Percentiles rank a stretch among this genome's conserved stretches.
Conservation (phyloP, 2,888 invertebrate species). For the Sthenelais limicola region DNA sequence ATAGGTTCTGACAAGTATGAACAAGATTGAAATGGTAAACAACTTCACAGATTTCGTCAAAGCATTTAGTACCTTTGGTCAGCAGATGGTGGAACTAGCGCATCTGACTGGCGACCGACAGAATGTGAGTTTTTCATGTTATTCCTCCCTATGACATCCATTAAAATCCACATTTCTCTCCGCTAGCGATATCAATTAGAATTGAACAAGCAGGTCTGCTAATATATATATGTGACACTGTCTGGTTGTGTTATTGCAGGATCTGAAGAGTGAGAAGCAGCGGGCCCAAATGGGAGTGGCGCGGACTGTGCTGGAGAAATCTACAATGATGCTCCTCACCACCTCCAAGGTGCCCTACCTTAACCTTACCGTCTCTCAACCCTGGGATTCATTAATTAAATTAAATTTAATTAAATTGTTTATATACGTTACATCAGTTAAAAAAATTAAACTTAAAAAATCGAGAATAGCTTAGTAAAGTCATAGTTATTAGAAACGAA, state of each 20-base stretch:
- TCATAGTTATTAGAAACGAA: too few relatives aligned
- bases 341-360: constrained; percentile 98
- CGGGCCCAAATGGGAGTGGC: constrained; percentile 97
- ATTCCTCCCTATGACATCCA: too few relatives aligned
- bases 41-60: constrained; percentile 92
- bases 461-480: too few relatives aligned
- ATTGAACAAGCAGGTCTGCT: neutral
- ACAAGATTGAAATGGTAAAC: constrained; percentile 74
- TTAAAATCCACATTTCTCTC: too few relatives aligned
- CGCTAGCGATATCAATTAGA: neutral
- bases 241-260: constrained; percentile 66
- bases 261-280: constrained; percentile 86
- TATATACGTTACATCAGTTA: too few relatives aligned
- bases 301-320: constrained; percentile 93
- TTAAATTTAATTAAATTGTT: too few relatives aligned
- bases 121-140: constrained; percentile 82
- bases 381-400: too few relatives aligned
- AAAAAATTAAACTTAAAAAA: too few relatives aligned
- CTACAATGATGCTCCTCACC: constrained; percentile 96
- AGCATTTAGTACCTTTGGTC: constrained; percentile 98
- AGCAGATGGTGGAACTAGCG: constrained; percentile 98
- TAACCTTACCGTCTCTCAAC: too few relatives aligned
- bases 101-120: constrained; percentile 88
- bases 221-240: neutral
- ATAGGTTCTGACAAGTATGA: constrained; percentile 73